These are phyloP conservation scores for Euborellia annulipes DNA, from an alignment of 1,140 invertebrate species.

Conservation along the genomic window DNA sequence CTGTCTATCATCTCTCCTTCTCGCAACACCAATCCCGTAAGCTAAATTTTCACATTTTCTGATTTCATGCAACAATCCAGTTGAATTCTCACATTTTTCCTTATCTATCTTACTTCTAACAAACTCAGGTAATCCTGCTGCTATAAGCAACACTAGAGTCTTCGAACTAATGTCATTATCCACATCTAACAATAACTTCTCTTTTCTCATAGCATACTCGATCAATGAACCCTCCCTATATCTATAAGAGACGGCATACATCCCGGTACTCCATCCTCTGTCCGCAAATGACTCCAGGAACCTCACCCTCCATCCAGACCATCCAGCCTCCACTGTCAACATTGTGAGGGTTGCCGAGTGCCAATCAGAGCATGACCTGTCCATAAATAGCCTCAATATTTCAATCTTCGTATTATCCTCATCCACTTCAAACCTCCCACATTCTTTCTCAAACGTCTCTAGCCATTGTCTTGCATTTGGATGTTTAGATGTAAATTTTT, in stretches of 20 bases:
- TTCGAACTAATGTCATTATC: constrained; percentile 16
- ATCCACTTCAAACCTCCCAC: neutral
- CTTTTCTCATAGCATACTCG: constrained; percentile 23
- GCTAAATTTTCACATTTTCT: constrained; percentile 18
- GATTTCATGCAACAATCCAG: constrained; percentile 14
- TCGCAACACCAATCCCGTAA: constrained; percentile 1
- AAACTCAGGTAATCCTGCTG: constrained; percentile 18
- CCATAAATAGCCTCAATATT: constrained; percentile 16
- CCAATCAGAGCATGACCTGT: constrained; percentile 20
- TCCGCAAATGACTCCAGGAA: constrained; percentile 21
- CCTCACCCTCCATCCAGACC: constrained; percentile 19
- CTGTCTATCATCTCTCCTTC: constrained; percentile 3
- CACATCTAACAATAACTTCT: constrained; percentile 18
- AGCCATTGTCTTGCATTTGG: no score
- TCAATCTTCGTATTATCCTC: constrained; percentile 1
- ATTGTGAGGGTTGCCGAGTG: constrained; percentile 5
- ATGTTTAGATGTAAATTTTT: no score
- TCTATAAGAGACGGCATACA: constrained; percentile 20
- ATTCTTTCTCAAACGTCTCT: no score
- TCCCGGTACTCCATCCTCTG: constrained; percentile 20
- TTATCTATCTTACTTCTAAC: constrained; percentile 18
- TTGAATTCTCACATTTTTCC: constrained; percentile 12
- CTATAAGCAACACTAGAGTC: constrained; percentile 17
- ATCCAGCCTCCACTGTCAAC: constrained; percentile 10
- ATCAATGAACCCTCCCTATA: constrained; percentile 19